These are phyloP conservation scores for Drosophila histrio DNA, from an alignment of 2,888 invertebrate species.

Conservation along the genomic window DNA sequence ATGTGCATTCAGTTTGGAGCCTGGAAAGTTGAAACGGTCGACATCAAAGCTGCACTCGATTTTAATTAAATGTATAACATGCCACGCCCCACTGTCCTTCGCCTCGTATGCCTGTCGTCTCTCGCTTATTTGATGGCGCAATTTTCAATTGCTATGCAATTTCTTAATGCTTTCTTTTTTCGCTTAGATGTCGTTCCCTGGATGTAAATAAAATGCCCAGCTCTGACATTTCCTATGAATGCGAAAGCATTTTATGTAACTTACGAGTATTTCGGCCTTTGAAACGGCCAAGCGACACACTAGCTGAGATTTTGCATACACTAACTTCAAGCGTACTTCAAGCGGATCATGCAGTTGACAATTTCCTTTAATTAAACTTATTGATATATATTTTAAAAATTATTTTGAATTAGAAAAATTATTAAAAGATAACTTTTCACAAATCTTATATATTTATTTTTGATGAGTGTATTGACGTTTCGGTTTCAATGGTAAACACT, in stretches of 20 bases:
- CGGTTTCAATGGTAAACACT: background rate
- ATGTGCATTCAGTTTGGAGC: slow-evolving; percentile 34
- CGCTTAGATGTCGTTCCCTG: slow-evolving; percentile 44
- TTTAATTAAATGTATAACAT: slow-evolving; percentile 72
- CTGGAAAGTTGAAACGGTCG: slow-evolving; percentile 24
- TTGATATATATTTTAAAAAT: background rate
- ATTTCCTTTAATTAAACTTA: background rate
- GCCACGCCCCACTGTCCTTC: background rate
- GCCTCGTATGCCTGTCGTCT: background rate
- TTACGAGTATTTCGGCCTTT: slow-evolving; percentile 65
- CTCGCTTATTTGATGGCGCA: slow-evolving; percentile 45
- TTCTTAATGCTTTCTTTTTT: slow-evolving; percentile 64
- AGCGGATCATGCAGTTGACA: background rate
- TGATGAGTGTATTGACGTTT: slow-evolving; percentile 19
- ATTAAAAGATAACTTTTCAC: background rate
- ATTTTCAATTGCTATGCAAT: slow-evolving; percentile 75
- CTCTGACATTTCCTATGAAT: slow-evolving; percentile 68
- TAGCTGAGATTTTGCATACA: slow-evolving; percentile 2
- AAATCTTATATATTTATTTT: background rate
- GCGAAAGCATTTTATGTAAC: slow-evolving; percentile 70
- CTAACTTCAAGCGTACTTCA: background rate
- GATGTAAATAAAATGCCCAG: slow-evolving; percentile 74
- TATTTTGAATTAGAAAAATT: background rate
- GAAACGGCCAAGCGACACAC: slow-evolving; percentile 43
- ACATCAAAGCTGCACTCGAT: slow-evolving; percentile 71